Evolutionary conservation across 2,797 vertebrate genomes (phyloP).

Genomic region (Chelidonichthys spinosus): DNA sequence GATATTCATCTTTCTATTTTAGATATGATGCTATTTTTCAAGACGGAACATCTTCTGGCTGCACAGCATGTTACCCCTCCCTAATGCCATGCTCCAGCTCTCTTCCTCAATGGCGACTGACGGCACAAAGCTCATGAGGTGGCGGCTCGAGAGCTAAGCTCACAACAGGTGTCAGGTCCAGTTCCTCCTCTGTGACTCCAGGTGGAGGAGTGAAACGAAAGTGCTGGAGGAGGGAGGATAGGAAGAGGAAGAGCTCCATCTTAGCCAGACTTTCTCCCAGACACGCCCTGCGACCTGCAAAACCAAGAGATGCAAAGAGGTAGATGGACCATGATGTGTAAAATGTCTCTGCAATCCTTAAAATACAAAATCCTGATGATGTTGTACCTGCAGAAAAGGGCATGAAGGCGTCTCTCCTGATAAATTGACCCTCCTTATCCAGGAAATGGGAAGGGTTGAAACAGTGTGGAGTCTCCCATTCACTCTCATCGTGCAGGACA

Average conservation of each 20-base stretch:
- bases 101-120: conserved; percentile 45
- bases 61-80: too few relatives aligned
- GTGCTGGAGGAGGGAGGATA: conserved; percentile 60
- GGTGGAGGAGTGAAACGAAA: conserved; percentile 65
- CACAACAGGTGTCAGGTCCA: conserved; percentile 57
- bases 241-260: conserved; percentile 72
- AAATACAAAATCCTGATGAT: not conserved
- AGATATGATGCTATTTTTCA: too few relatives aligned
- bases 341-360: too few relatives aligned
- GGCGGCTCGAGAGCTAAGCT: conserved; percentile 43
- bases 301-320: not conserved
- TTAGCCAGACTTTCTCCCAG: conserved; percentile 62
- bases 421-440: conserved; percentile 70
- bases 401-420: conserved; percentile 76
- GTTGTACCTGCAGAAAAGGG: conserved; percentile 79
- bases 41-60: too few relatives aligned
- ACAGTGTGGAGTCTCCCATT: conserved; percentile 77
- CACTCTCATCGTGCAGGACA: conserved; percentile 72
- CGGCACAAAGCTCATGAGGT: conserved; percentile 62
- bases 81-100: not conserved
- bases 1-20: too few relatives aligned
- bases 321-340: too few relatives aligned
- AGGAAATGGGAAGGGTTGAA: conserved; percentile 82
- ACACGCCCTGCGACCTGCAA: conserved; percentile 60
- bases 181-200: conserved; percentile 57